phyloP scores from a whole-genome alignment of 2,113 vertebrate species.

The Neolamprologus brichardi region DNA sequence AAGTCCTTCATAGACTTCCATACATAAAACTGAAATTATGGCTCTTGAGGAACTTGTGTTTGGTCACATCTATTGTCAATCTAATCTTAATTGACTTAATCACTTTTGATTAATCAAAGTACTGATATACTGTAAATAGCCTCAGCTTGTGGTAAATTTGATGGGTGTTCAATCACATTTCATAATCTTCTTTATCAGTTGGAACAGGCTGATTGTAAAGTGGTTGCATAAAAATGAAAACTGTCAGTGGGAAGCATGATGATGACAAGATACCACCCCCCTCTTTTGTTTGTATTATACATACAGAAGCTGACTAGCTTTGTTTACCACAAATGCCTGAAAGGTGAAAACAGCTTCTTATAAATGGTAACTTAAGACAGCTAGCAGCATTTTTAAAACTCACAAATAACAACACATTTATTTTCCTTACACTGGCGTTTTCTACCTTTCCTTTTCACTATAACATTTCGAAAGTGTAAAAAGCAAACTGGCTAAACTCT shows the following conservation, averaged over 20 bases:
- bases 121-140: not conserved
- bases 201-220: not conserved
- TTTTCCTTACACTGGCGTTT: not conserved
- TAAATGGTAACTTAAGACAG: not conserved
- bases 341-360: rapidly evolving
- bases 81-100: not conserved
- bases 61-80: not conserved
- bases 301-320: not conserved
- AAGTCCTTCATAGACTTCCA: not conserved
- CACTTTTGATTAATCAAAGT: not conserved
- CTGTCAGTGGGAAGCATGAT: not conserved
- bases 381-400: not conserved
- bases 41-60: not conserved
- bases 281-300: not conserved
- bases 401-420: not conserved
- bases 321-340: not conserved
- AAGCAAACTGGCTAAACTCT: not conserved
- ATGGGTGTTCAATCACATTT: not conserved
- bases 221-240: not conserved
- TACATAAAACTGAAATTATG: not conserved
- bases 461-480: not conserved
- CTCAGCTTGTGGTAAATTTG: rapidly evolving
- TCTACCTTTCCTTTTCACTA: not conserved
- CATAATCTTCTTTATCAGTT: not conserved
- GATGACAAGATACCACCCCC: not conserved